phyloP scores from a whole-genome alignment of 1,140 invertebrate genomes.

The Drosophila tsacasi region DNA sequence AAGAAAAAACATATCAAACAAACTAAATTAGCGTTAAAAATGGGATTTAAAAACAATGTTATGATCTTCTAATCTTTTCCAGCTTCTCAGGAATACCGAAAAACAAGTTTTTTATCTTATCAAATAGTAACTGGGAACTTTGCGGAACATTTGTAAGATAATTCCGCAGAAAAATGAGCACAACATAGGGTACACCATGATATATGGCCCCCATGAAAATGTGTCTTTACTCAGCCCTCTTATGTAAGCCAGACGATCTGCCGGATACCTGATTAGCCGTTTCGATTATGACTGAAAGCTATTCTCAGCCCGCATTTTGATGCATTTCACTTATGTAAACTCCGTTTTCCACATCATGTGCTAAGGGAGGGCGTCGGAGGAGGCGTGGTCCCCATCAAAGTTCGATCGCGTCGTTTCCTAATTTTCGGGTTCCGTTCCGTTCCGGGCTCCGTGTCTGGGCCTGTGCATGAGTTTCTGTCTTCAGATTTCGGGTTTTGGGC shows the following conservation, averaged over 20 bases:
- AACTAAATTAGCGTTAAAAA: background rate
- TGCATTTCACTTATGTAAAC: conserved; percentile 49
- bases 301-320: conserved; percentile 38
- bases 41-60: background rate
- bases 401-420: conserved; percentile 48
- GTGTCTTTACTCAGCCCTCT: conserved; percentile 15
- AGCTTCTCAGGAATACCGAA: background rate
- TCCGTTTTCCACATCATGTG: conserved; percentile 33
- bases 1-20: background rate
- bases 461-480: background rate
- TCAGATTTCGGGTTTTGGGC: background rate
- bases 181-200: background rate
- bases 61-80: background rate
- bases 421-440: conserved; percentile 52
- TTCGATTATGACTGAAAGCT: conserved; percentile 35
- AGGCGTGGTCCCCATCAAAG: conserved; percentile 47
- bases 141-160: conserved; percentile 19
- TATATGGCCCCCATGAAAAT: conserved; percentile 9
- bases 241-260: conserved; percentile 19
- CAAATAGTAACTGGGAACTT: conserved; percentile 24
- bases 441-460: conserved; percentile 1
- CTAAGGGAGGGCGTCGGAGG: conserved; percentile 19
- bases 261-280: conserved; percentile 25
- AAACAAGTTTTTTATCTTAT: conserved; percentile 38
- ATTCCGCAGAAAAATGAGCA: conserved; percentile 18